These are phyloP conservation scores for Eupeodes latifasciatus DNA, from an alignment of 2,888 invertebrate genomes.

Conservation along the genomic window DNA sequence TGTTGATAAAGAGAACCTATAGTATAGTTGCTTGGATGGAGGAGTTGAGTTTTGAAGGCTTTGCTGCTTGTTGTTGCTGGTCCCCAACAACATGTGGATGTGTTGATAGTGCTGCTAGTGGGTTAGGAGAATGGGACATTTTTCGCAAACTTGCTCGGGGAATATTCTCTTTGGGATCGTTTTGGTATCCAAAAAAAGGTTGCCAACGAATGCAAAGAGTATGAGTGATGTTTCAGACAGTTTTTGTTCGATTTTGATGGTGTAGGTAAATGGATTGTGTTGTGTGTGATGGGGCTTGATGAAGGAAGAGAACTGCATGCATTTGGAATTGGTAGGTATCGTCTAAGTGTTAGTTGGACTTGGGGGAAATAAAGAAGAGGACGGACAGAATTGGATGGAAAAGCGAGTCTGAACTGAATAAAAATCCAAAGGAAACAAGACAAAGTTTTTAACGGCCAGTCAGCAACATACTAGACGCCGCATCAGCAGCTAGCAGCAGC, in stretches of 20 bases:
- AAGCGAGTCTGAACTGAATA: slow-evolving; percentile 55
- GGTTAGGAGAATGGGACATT: slow-evolving; percentile 41
- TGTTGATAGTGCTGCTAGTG: background rate
- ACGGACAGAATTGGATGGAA: slow-evolving; percentile 70
- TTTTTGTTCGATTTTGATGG: background rate
- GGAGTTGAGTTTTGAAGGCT: slow-evolving; percentile 32
- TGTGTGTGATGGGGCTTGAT: slow-evolving; percentile 2
- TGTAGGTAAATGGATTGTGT: slow-evolving; percentile 33
- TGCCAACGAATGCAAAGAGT: slow-evolving; percentile 60
- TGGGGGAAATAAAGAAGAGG: slow-evolving; percentile 71
- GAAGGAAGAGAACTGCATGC: slow-evolving; percentile 76
- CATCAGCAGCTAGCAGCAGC: slow-evolving; percentile 57
- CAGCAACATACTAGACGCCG: slow-evolving; percentile 75
- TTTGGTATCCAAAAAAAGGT: slow-evolving; percentile 60
- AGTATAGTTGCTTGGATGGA: slow-evolving; percentile 8
- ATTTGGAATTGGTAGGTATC: slow-evolving; percentile 55
- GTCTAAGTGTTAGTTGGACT: slow-evolving; percentile 38
- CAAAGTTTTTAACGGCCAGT: slow-evolving; percentile 68
- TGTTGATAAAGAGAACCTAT: slow-evolving; percentile 56
- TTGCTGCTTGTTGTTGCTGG: background rate
- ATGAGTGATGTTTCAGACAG: slow-evolving; percentile 57
- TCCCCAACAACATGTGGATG: slow-evolving; percentile 32
- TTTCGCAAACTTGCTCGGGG: slow-evolving; percentile 47
- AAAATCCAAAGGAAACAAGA: slow-evolving; percentile 68
- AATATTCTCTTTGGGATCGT: slow-evolving; percentile 59